These are phyloP conservation scores for Parascotia fuliginaria DNA, from an alignment of 2,888 invertebrate genomes.

Conservation along the genomic window DNA sequence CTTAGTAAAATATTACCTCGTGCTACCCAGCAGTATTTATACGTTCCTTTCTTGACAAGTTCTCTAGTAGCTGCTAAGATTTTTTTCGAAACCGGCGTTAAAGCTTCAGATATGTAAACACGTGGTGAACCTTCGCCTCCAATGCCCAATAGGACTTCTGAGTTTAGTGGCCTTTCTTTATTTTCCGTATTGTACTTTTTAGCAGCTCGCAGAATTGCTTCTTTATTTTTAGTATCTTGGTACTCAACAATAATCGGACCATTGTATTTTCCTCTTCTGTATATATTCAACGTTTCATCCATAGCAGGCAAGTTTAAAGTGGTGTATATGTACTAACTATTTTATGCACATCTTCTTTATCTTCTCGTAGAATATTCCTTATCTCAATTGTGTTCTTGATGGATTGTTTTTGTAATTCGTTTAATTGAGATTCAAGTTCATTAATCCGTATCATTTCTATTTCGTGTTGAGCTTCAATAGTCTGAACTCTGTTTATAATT, in stretches of 20 bases:
- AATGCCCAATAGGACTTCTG: not conserved
- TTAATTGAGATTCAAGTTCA: not conserved
- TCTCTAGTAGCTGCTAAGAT: not conserved
- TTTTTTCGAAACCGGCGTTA: not conserved
- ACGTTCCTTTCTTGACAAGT: not conserved
- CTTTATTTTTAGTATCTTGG: not conserved
- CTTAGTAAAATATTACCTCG: not conserved
- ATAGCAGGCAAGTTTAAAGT: not conserved
- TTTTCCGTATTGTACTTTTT: not conserved
- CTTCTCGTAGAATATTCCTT: not conserved
- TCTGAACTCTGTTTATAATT: not conserved
- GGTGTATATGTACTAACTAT: not conserved
- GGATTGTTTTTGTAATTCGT: not conserved
- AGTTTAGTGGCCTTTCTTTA: not conserved
- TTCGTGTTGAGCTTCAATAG: not conserved
- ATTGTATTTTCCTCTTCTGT: not conserved
- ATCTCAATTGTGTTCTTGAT: not conserved
- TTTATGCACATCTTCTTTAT: not conserved
- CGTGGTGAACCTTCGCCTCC: not conserved
- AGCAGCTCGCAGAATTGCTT: not conserved
- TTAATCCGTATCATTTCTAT: not conserved
- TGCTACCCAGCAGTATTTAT: not conserved
- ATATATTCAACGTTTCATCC: not conserved
- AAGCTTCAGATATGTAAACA: not conserved
- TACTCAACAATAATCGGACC: not conserved